phyloP scores from a whole-genome alignment of 2,888 invertebrate genomes.

The Sarcophaga rosellei region DNA sequence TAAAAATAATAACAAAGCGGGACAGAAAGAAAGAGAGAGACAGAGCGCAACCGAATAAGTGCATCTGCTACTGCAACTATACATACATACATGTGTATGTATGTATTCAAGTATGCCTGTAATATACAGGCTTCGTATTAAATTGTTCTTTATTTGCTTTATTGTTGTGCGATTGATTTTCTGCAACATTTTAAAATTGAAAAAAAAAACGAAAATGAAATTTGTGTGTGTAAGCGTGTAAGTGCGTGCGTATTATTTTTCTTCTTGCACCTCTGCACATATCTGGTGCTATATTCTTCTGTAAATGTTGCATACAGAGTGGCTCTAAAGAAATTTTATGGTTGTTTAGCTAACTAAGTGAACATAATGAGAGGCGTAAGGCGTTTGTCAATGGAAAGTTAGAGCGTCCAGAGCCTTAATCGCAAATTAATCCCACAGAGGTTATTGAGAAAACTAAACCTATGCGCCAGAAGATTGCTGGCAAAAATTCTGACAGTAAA shows the following conservation, averaged over 20 bases:
- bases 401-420: too few relatives aligned
- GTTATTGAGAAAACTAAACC: too few relatives aligned
- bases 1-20: background rate
- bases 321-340: background rate
- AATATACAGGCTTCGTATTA: background rate
- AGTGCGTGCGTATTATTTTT: constrained; percentile 29
- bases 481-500: too few relatives aligned
- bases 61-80: background rate
- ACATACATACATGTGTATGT: background rate
- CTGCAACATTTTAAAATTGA: constrained; percentile 30
- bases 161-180: constrained; percentile 66
- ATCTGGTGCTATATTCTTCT: constrained; percentile 24
- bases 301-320: constrained; percentile 51
- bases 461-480: too few relatives aligned
- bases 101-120: background rate
- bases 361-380: too few relatives aligned
- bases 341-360: background rate
- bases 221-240: constrained; percentile 14
- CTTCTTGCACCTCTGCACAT: background rate
- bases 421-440: too few relatives aligned
- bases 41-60: background rate
- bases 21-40: too few relatives aligned
- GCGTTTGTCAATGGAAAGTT: too few relatives aligned
- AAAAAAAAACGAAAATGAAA: background rate
- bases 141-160: constrained; percentile 52